Evolutionary conservation across 2,888 invertebrate genomes (phyloP), one percentile per base, ranked within the genome.

Genomic region (Phasia obesa): DNA sequence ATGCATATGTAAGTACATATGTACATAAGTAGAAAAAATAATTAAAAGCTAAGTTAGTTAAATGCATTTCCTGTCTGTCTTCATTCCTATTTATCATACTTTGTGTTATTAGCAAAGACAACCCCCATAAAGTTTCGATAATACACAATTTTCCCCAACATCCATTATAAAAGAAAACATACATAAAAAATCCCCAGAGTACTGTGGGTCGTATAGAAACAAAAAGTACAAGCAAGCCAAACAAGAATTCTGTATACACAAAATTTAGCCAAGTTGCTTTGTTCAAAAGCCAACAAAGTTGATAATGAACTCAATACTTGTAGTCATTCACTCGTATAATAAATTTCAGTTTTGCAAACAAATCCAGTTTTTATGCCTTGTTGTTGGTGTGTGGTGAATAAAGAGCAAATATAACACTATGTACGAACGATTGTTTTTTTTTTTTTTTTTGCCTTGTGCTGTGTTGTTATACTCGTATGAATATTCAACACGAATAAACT

Each of bases 351-450:
- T 31, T 55, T 4, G 21, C 31, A 74, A 65, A 17, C 23, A 74
- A 65, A 74, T 65, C 74, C 74, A 65, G 74, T 74, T 65, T 74
- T 64, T 59, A 44, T n/a, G 44, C 31, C 55, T 35, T 47, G 55
- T 64, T 21, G 27, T 13, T 42, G n/a, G 38, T 13, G 53, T 35
- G 64, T 44, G 64, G 74, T 44, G 64, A 11, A 55, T 64, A 49
- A 55, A 15, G 1, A 0, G 7, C 17, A 27, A 7, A 21, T 31
- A 49, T 49, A 64, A 47, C 9, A 64, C 2, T 13, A 27, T 4
- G 25, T 51, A n/a, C 17, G 53, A 31, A 25, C 42, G 15, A n/a
- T 57, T 70, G 47, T 35, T 23, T 53, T 25, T 7, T 15, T 42
- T 15, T 13, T 27, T 53, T 15, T 42, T 19, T 21, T 51, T 42